Evolutionary conservation across 2,888 invertebrate species (phyloP).

Genomic region (Tetheella fluctuosa): DNA sequence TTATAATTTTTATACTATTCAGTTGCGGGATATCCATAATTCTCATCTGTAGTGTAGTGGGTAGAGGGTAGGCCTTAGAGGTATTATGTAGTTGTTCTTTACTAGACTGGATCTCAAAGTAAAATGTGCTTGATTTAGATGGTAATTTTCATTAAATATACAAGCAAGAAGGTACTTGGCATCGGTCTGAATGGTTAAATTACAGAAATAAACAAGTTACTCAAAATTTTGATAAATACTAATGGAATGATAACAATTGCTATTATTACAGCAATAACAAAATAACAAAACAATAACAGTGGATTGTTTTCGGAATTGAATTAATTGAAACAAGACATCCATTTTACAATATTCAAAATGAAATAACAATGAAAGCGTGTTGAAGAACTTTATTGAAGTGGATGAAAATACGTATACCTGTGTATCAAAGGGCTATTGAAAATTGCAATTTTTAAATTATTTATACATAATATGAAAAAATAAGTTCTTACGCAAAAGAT

Average conservation of each 20-base stretch:
- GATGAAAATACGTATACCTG: neutral
- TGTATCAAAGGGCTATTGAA: neutral
- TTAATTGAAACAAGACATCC: slow-evolving; percentile 14
- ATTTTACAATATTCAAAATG: slow-evolving; percentile 17
- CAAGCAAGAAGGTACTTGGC: neutral
- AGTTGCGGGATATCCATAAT: too few relatives aligned
- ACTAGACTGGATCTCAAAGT: too few relatives aligned
- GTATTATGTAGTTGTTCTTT: too few relatives aligned
- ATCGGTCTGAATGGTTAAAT: neutral
- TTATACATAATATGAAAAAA: too few relatives aligned
- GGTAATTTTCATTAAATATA: neutral
- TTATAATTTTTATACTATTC: too few relatives aligned
- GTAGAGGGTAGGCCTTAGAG: too few relatives aligned
- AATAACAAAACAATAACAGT: slow-evolving; percentile 9
- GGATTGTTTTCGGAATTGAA: slow-evolving; percentile 25
- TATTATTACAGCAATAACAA: slow-evolving; percentile 13
- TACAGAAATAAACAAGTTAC: neutral
- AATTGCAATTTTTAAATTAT: too few relatives aligned
- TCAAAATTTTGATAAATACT: neutral
- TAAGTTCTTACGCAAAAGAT: too few relatives aligned
- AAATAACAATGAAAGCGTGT: neutral
- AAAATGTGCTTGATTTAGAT: too few relatives aligned
- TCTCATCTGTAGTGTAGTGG: too few relatives aligned
- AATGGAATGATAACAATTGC: slow-evolving; percentile 11
- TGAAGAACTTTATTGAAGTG: neutral